phyloP scores from a whole-genome alignment of 2,113 vertebrate species.

The Elachura formosa region DNA sequence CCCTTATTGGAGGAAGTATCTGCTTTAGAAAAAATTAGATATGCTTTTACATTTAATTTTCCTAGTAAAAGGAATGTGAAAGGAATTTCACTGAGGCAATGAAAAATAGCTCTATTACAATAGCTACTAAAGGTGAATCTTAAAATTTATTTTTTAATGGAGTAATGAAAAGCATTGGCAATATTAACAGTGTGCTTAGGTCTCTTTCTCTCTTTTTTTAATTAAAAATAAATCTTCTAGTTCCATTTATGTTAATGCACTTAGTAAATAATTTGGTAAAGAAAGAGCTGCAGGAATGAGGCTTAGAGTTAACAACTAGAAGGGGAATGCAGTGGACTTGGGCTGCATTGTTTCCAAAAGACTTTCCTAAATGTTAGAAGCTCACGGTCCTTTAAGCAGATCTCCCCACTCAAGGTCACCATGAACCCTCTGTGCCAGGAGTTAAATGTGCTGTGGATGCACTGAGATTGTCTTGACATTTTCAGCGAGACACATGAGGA shows the following conservation, averaged over 20 bases:
- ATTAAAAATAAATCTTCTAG: slow-evolving; percentile 40
- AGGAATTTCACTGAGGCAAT: background rate
- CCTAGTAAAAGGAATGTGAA: background rate
- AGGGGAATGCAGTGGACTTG: background rate
- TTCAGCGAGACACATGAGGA: background rate
- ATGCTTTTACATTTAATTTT: slow-evolving; percentile 27
- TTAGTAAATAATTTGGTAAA: slow-evolving; percentile 50
- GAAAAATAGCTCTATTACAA: slow-evolving; percentile 50
- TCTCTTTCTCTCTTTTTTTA: background rate
- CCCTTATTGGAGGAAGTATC: background rate
- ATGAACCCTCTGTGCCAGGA: background rate
- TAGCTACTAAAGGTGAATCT: slow-evolving; percentile 43
- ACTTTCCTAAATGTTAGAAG: background rate
- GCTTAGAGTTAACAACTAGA: background rate
- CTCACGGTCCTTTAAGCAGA: background rate
- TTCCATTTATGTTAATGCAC: slow-evolving; percentile 40
- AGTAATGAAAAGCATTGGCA: slow-evolving; percentile 9
- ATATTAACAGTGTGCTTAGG: slow-evolving; percentile 29
- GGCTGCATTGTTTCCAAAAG: background rate
- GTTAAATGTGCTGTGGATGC: background rate
- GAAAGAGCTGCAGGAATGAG: background rate
- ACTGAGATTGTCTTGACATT: background rate
- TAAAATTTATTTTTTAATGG: slow-evolving; percentile 58
- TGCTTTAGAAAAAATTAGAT: background rate
- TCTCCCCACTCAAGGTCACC: background rate